Evolutionary conservation across 2,888 invertebrate genomes (phyloP).

Genomic region (Galeruca laticollis): DNA sequence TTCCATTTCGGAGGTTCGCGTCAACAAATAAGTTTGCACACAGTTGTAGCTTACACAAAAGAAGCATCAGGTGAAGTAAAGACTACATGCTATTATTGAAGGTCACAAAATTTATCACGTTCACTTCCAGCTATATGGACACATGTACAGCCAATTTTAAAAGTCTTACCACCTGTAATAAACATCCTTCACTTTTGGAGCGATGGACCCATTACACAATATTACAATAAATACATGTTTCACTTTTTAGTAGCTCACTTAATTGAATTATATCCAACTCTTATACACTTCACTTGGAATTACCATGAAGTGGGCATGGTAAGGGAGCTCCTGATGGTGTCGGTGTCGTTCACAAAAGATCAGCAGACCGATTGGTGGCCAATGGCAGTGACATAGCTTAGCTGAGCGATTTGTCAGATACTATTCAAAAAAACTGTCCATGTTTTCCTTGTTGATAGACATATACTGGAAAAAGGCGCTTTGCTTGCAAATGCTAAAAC

Average conservation of each 20-base stretch:
- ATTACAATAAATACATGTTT: conserved; percentile 25
- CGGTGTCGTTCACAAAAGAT: not conserved
- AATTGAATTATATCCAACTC: not conserved
- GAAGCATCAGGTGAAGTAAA: not conserved
- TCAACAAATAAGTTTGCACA: too few species aligned
- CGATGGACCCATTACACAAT: conserved; percentile 31
- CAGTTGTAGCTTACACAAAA: not conserved
- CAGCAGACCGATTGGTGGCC: not conserved
- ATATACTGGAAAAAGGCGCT: conserved; percentile 6
- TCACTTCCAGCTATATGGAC: conserved; percentile 32
- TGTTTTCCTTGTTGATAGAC: conserved; percentile 5
- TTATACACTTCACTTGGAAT: not conserved
- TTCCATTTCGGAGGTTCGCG: too few species aligned
- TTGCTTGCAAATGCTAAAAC: not conserved
- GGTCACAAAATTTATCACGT: conserved; percentile 23
- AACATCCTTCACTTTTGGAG: conserved; percentile 28
- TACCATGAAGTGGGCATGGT: conserved; percentile 1
- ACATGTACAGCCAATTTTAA: conserved; percentile 26
- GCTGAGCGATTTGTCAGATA: conserved; percentile 14
- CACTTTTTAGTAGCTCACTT: conserved; percentile 6
- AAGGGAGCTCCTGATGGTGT: conserved; percentile 11
- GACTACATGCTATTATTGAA: too few species aligned
- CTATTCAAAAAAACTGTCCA: conserved; percentile 16
- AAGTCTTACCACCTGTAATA: conserved; percentile 22
- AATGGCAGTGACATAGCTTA: not conserved